phyloP scores from a whole-genome alignment of 1,140 invertebrate species.

The Chrysoperla carnea region DNA sequence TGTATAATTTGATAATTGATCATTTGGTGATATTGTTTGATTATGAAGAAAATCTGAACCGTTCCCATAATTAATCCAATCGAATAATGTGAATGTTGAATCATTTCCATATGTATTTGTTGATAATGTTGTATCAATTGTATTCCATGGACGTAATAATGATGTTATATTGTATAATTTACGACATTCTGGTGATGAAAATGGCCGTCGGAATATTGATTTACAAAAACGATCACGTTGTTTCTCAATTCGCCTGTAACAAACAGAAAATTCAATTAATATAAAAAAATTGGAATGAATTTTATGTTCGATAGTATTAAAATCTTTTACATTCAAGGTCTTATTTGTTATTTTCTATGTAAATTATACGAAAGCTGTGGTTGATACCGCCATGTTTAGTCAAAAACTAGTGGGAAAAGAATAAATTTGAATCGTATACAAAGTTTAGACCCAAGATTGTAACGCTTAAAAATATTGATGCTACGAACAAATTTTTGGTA shows the following conservation, averaged over 20 bases:
- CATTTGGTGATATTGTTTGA: background rate
- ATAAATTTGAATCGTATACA: too few relatives aligned
- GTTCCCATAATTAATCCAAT: background rate
- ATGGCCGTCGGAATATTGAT: constrained; percentile 37
- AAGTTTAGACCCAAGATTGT: too few relatives aligned
- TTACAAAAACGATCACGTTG: constrained; percentile 46
- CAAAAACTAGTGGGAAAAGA: too few relatives aligned
- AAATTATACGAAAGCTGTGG: too few relatives aligned
- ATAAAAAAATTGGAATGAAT: too few relatives aligned
- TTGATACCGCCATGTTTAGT: too few relatives aligned
- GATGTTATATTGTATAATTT: constrained; percentile 27
- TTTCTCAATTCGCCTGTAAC: constrained; percentile 40
- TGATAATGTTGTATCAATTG: constrained; percentile 4
- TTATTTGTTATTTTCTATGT: too few relatives aligned
- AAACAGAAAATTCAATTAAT: constrained; percentile 6
- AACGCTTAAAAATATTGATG: too few relatives aligned
- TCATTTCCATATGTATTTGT: constrained; percentile 3
- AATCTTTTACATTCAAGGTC: too few relatives aligned
- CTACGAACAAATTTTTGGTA: too few relatives aligned
- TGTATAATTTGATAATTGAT: background rate
- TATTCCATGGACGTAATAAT: constrained; percentile 10
- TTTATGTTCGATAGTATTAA: too few relatives aligned
- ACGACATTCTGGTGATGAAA: constrained; percentile 37
- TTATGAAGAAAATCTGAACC: background rate
- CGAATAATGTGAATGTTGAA: constrained; percentile 2